Evolutionary conservation across 2,113 vertebrate genomes (phyloP).

Genomic region (Poecile atricapillus): DNA sequence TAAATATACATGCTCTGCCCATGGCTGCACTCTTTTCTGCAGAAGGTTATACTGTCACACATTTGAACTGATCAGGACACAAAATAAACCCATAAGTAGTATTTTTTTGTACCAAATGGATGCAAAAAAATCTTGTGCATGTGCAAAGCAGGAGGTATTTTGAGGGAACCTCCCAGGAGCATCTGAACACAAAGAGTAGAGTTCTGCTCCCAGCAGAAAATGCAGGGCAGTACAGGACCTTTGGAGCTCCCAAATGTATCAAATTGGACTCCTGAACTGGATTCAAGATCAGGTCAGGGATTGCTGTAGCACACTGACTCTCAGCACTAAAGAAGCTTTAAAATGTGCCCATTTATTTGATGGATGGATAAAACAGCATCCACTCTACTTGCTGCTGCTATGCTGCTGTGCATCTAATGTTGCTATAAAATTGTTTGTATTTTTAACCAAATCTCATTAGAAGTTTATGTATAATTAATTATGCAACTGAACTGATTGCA

Average conservation of each 20-base stretch:
- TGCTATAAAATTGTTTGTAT: not conserved
- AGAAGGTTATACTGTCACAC: not conserved
- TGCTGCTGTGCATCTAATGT: not conserved
- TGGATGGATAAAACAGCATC: not conserved
- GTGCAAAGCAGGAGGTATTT: not conserved
- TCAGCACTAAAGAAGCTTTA: not conserved
- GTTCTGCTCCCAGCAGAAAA: not conserved
- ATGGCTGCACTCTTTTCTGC: not conserved
- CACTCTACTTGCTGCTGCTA: not conserved
- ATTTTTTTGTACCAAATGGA: not conserved
- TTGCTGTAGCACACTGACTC: not conserved
- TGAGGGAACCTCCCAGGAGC: not conserved
- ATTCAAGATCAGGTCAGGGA: not conserved
- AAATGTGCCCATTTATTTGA: not conserved
- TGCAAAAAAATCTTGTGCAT: not conserved
- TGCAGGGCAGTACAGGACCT: not conserved
- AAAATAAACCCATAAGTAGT: not conserved
- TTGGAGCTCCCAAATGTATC: not conserved
- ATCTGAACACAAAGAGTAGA: not conserved
- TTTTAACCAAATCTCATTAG: conserved; percentile 11
- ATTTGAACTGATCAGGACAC: not conserved
- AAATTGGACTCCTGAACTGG: not conserved
- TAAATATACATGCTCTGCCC: not conserved
- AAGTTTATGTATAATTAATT: conserved; percentile 29
- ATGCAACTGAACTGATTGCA: not conserved